phyloP scores from a whole-genome alignment of 2,888 invertebrate species.

The Oligia fasciuncula region DNA sequence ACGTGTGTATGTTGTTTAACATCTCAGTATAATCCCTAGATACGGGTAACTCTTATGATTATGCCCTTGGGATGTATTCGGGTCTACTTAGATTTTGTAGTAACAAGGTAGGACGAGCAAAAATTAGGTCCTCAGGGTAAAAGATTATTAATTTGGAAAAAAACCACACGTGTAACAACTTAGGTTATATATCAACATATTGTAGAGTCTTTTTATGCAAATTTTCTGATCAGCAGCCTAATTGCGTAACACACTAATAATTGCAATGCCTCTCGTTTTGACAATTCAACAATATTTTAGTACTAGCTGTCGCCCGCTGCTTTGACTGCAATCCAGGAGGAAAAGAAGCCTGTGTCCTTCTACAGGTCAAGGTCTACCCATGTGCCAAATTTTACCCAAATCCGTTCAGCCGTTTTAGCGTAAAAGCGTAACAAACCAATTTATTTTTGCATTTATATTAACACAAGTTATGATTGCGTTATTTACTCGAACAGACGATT shows the following conservation, averaged over 20 bases:
- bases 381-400: neutral
- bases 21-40: conserved; percentile 42
- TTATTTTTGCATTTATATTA: neutral
- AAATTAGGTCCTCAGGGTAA: neutral
- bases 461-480: neutral
- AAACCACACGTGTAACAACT: no score
- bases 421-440: neutral
- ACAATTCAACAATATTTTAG: neutral
- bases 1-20: conserved; percentile 36
- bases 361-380: neutral
- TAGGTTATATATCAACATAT: neutral
- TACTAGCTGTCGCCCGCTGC: neutral
- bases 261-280: neutral
- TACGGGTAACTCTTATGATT: conserved; percentile 8
- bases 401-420: neutral
- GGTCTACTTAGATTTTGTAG: neutral
- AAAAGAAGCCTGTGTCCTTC: neutral
- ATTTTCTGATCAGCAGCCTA: neutral
- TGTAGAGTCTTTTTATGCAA: neutral
- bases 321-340: neutral
- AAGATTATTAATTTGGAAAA: neutral
- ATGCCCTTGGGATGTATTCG: conserved; percentile 36
- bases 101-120: neutral
- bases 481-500: neutral
- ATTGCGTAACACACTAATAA: no score